These are phyloP conservation scores for Megathymus violae DNA, from an alignment of 1,140 invertebrate species.

Conservation along the genomic window DNA sequence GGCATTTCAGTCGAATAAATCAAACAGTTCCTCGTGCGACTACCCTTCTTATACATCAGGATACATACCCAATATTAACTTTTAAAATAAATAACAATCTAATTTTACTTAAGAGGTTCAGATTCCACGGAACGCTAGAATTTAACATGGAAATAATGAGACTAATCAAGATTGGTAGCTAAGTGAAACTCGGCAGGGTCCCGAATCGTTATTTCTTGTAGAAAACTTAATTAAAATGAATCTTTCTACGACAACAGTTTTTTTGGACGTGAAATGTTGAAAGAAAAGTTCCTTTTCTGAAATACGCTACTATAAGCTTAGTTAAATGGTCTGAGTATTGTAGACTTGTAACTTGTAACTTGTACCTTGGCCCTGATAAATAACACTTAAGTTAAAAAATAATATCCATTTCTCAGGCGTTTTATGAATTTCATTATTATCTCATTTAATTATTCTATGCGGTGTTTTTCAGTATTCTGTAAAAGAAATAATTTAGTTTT, in stretches of 20 bases:
- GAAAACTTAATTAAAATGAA: slow-evolving; percentile 78
- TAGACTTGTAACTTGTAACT: background rate
- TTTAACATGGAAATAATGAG: slow-evolving; percentile 68
- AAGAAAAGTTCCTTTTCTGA: slow-evolving; percentile 22
- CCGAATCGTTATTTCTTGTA: slow-evolving; percentile 63
- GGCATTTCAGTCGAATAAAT: slow-evolving; percentile 54
- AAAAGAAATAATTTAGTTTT: no score
- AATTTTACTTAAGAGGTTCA: slow-evolving; percentile 18
- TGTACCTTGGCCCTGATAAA: no score
- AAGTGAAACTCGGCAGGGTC: slow-evolving; percentile 60
- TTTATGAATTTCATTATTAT: no score
- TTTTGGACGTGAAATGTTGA: slow-evolving; percentile 53
- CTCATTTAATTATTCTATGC: no score
- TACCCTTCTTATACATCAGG: slow-evolving; percentile 7
- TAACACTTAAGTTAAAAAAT: no score
- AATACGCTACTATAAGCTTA: background rate
- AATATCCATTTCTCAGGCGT: no score
- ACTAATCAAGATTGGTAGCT: slow-evolving; percentile 74
- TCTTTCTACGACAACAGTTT: slow-evolving; percentile 58
- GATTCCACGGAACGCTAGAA: slow-evolving; percentile 28
- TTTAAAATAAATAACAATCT: slow-evolving; percentile 19
- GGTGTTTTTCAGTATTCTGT: no score
- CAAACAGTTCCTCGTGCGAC: slow-evolving; percentile 40
- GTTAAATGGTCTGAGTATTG: background rate
- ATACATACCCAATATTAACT: slow-evolving; percentile 5